Evolutionary conservation across 2,113 vertebrate species (phyloP), one percentile per base, ranked within the genome.

Genomic region (Pangasianodon hypophthalmus): DNA sequence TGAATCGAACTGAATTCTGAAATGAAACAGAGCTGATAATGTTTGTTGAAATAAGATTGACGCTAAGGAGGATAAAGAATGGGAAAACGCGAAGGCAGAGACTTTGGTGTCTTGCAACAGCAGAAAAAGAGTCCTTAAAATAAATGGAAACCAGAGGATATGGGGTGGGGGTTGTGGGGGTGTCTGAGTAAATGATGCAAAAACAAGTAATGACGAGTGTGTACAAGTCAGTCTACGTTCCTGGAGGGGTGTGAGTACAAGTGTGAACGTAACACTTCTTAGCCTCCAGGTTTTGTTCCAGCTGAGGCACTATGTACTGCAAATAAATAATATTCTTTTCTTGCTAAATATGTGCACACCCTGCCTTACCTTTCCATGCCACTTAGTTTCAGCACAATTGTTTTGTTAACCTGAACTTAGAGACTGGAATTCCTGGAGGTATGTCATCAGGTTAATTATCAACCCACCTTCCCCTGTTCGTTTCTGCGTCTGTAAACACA

Each of bases 341-440:
- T 69, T 69, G 7, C 4, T 32, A 50, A 86, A 64, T 69, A 64
- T 46, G 21, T 48, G 37, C 58, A 67, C 62, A 69, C 44, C 60
- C 84, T 67, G 44, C 14, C 6, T 48, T 46, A 41, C 60, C 41
- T 67, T 85, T 85, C 60, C 13, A 19, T 37, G 18, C 16, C 32
- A 56, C 44, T 52, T 26, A 56, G 24, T 14, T 46, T 11, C 24
- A 8, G 52, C 16, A 21, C 29, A 85, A 44, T 79, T 80, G 83
- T 50, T 69, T 71, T 5, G 54, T 41, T 26, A 79, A 26, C 58
- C 69, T 37, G 44, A 90, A 73, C 44, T 16, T 18, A 16, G 6
- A 19, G 18, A 58, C 58, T 88, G n/a, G 58, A 88, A 85, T 56
- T 54, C 46, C 37, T 88, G 80, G 81, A 24, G 77, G 60, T 89